Percentiles rank a stretch among this genome's conserved stretches.
phyloP scores from a whole-genome alignment of 2,797 vertebrate species.

The Rhodeus uyekii region DNA sequence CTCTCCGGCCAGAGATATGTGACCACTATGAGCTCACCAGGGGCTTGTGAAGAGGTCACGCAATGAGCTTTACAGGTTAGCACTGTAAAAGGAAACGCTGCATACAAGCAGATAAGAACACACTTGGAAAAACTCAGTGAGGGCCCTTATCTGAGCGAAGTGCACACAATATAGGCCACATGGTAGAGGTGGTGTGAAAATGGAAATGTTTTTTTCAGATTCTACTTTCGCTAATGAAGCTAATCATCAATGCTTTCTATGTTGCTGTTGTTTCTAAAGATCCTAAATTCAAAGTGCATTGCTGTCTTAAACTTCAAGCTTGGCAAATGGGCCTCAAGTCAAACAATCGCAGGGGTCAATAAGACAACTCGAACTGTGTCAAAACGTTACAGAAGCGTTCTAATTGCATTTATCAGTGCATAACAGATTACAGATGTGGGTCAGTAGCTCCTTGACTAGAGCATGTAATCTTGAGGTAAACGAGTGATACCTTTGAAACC shows the following conservation, averaged over 20 bases:
- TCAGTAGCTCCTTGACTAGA: not conserved
- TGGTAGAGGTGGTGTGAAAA: conserved; percentile 27
- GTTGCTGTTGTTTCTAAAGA: too few species aligned
- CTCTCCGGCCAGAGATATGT: not conserved
- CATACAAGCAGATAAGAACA: conserved; percentile 48
- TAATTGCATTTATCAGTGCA: not conserved
- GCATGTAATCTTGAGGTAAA: not conserved
- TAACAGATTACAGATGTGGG: conserved; percentile 7
- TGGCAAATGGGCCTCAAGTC: not conserved
- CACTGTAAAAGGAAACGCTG: conserved; percentile 53
- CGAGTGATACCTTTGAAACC: not conserved
- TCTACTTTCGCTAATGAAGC: conserved; percentile 1
- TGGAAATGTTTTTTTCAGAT: conserved; percentile 10
- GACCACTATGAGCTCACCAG: conserved; percentile 35
- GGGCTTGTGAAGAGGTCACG: conserved; percentile 35
- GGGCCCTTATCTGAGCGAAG: conserved; percentile 53
- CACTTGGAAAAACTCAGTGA: conserved; percentile 24
- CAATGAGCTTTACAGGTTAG: conserved; percentile 42
- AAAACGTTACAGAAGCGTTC: not conserved
- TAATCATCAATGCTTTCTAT: not conserved
- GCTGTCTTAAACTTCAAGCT: not conserved
- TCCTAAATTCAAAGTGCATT: not conserved
- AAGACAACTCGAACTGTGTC: not conserved
- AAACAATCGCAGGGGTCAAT: not conserved
- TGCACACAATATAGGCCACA: conserved; percentile 39